Percentiles rank a stretch among this genome's conserved stretches.
Evolutionary conservation across 1,140 invertebrate genomes (phyloP).

Genomic region (Lepidostoma basale): DNA sequence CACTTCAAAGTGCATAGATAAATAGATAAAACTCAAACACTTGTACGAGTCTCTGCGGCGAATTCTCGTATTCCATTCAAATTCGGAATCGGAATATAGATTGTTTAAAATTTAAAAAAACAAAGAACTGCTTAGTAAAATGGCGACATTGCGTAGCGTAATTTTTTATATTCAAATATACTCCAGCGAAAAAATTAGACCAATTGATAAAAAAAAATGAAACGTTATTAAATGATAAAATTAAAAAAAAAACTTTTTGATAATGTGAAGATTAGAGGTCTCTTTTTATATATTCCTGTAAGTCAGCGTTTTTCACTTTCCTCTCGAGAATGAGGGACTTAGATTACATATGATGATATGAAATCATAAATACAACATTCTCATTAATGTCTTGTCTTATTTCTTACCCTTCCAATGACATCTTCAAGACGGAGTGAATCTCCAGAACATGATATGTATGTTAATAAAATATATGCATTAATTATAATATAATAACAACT

Average conservation of each 20-base stretch:
- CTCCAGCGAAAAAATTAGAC: background rate
- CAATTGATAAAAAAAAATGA: background rate
- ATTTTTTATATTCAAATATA: background rate
- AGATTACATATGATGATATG: no score
- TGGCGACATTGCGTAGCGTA: background rate
- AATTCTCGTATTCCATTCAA: background rate
- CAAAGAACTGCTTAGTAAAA: background rate
- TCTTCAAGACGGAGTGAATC: no score
- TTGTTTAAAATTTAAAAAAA: background rate
- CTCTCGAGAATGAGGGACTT: no score
- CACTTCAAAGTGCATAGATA: background rate
- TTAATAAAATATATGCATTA: no score
- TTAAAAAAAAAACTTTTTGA: background rate
- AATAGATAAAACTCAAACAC: background rate
- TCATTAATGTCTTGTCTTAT: no score
- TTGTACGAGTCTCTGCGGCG: no score
- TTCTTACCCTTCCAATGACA: no score
- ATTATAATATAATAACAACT: no score
- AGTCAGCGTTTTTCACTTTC: no score
- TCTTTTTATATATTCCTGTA: conserved; percentile 1
- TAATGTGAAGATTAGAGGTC: no score
- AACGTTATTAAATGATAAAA: background rate
- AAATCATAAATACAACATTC: no score
- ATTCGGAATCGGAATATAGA: background rate
- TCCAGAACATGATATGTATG: no score